Percentiles rank a stretch among this genome's conserved stretches.
Conservation (phyloP, 2,113 vertebrate species). For the Psittacula cyanocephala region DNA sequence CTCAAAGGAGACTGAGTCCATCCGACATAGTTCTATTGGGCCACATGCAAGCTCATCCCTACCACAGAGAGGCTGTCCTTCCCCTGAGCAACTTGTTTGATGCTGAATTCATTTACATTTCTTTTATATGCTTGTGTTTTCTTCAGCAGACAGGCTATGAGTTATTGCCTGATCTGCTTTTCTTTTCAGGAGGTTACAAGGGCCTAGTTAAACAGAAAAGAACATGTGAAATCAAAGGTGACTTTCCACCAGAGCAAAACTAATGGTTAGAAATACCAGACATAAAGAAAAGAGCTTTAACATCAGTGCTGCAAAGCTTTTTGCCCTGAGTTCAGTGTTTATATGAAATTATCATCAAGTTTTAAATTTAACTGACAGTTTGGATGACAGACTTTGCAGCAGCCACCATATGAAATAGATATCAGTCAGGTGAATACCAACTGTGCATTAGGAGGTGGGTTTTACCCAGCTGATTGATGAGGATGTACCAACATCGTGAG, state of each 20-base stretch:
- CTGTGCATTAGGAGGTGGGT: neutral
- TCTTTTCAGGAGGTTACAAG: neutral
- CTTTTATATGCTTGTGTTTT: neutral
- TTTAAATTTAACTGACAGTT: neutral
- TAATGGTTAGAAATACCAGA: neutral
- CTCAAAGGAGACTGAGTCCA: neutral
- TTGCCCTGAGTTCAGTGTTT: neutral
- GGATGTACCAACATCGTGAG: neutral
- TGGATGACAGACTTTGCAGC: neutral
- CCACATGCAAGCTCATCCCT: neutral
- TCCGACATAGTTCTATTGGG: neutral
- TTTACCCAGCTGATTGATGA: slow-evolving; percentile 11
- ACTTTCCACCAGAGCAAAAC: neutral
- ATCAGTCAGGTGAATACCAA: neutral
- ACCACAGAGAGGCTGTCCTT: neutral
- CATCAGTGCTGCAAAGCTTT: neutral
- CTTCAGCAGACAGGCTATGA: neutral
- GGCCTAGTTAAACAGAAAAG: neutral
- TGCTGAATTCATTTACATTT: neutral
- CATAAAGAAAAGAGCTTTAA: neutral
- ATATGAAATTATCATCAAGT: neutral
- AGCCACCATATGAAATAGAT: neutral
- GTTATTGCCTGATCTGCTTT: neutral
- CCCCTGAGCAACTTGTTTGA: neutral
- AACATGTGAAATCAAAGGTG: neutral